Evolutionary conservation across 2,888 invertebrate genomes (phyloP).

Genomic region (Cordilura impudica): DNA sequence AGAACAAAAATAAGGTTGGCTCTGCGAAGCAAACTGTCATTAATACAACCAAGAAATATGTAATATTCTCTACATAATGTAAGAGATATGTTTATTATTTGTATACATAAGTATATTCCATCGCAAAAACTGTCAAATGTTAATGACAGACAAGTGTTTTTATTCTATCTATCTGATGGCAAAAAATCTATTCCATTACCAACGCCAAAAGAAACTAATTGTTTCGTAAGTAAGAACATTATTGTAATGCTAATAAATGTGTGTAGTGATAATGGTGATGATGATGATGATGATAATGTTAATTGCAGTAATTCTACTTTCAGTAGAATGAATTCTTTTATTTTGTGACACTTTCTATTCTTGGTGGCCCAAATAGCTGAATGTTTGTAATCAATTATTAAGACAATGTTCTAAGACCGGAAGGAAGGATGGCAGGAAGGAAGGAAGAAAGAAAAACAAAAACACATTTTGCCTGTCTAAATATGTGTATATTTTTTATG

Average conservation of each 20-base stretch:
- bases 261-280: slow-evolving; percentile 3
- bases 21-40: neutral
- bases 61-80: neutral
- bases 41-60: neutral
- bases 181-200: neutral
- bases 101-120: neutral
- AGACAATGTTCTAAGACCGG: neutral
- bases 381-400: slow-evolving; percentile 38
- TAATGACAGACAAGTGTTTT: slow-evolving; percentile 40
- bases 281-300: slow-evolving; percentile 20
- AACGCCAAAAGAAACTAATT: slow-evolving; percentile 1
- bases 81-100: neutral
- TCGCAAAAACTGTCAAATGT: slow-evolving; percentile 38
- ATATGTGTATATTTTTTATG: neutral
- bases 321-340: neutral
- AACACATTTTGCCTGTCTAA: neutral
- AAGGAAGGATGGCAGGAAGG: neutral
- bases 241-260: slow-evolving; percentile 4
- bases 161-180: slow-evolving; percentile 8
- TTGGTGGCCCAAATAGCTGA: neutral
- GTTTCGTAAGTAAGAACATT: neutral
- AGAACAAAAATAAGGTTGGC: slow-evolving; percentile 8
- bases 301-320: neutral
- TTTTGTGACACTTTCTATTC: slow-evolving; percentile 18
- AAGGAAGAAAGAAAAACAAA: neutral